Conservation (phyloP, 2,888 invertebrate genomes). For the Hylaea fasciaria region DNA sequence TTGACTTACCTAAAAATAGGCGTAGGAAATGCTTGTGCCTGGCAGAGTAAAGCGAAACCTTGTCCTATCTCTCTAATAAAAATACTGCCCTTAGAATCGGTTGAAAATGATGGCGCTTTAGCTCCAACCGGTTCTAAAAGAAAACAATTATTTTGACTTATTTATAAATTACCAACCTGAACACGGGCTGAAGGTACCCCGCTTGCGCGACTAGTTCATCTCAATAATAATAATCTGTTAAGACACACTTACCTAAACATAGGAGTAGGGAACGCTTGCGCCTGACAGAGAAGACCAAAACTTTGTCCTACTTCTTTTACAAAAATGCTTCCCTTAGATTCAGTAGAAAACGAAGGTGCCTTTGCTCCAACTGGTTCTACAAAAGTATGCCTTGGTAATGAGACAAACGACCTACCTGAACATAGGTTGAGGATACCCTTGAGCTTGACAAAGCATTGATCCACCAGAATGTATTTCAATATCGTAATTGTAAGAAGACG, state of each 20-base stretch:
- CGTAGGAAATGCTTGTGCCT: conserved; percentile 86
- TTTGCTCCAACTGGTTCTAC: conserved; percentile 87
- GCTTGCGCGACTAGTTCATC: conserved; percentile 61
- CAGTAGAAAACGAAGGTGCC: conserved; percentile 86
- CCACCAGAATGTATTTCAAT: conserved; percentile 69
- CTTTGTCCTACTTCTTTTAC: conserved; percentile 82
- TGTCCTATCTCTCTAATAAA: conserved; percentile 82
- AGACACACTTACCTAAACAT: conserved; percentile 47
- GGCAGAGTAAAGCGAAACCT: conserved; percentile 86
- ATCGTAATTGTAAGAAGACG: conserved; percentile 79
- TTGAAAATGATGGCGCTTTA: conserved; percentile 86
- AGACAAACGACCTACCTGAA: conserved; percentile 85
- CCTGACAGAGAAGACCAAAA: conserved; percentile 87
- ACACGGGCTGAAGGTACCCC: conserved; percentile 86
- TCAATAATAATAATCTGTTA: conserved; percentile 25
- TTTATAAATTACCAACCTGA: conserved; percentile 83
- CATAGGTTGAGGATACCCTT: conserved; percentile 86
- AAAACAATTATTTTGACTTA: background rate
- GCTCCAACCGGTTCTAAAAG: conserved; percentile 86
- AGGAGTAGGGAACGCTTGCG: conserved; percentile 87
- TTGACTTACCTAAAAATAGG: conserved; percentile 64
- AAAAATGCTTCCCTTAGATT: conserved; percentile 87
- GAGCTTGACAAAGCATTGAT: conserved; percentile 84
- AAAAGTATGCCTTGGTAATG: conserved; percentile 42
- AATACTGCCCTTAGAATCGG: conserved; percentile 87